Evolutionary conservation across 2,113 vertebrate species (phyloP).

Genomic region (Phaethon lepturus): DNA sequence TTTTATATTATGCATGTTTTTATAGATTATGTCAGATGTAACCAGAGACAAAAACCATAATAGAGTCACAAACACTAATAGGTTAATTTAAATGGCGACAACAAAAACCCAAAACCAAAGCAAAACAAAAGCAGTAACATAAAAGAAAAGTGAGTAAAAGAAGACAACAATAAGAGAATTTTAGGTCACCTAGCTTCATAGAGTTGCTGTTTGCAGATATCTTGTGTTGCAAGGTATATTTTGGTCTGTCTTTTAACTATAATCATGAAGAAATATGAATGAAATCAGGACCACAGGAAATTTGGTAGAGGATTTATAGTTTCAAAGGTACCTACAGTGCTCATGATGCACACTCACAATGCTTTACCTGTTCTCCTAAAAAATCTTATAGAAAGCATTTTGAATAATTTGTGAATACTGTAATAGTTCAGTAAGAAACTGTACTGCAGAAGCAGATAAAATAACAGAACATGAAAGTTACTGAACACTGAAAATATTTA

Average conservation of each 20-base stretch:
- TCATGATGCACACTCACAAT: not conserved
- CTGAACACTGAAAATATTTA: not conserved
- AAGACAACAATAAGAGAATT: not conserved
- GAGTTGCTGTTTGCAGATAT: not conserved
- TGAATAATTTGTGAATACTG: not conserved
- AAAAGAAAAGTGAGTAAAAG: not conserved
- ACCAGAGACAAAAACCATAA: not conserved
- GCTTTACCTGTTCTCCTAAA: not conserved
- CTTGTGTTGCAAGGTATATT: not conserved
- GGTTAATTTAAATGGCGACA: not conserved
- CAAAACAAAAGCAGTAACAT: not conserved
- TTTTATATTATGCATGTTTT: not conserved
- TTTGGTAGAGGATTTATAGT: not conserved
- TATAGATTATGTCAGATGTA: not conserved
- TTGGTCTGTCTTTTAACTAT: not conserved
- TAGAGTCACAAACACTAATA: not conserved
- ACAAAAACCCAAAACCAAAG: not conserved
- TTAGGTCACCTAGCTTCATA: not conserved
- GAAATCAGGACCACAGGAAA: not conserved
- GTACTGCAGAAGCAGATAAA: not conserved
- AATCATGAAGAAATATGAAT: not conserved
- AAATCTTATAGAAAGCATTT: not conserved
- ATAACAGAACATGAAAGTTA: not conserved
- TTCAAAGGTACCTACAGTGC: not conserved
- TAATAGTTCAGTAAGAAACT: not conserved